These are phyloP conservation scores for Sparidentex hasta DNA, from an alignment of 2,797 vertebrate genomes.

Conservation along the genomic window DNA sequence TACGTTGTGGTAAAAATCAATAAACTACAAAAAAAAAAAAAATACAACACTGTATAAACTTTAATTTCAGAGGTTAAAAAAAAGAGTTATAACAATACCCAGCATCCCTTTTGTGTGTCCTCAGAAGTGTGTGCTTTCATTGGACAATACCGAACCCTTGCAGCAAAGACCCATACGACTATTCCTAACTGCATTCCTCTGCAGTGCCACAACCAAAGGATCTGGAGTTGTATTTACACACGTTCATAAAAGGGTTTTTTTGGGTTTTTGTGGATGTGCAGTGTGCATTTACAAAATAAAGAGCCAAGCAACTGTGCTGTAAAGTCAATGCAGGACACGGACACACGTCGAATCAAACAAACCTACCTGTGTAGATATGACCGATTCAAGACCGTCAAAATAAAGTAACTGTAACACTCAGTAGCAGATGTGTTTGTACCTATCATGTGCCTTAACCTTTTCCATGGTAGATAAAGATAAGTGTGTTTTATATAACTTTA, in stretches of 20 bases:
- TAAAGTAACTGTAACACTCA: conserved; percentile 89
- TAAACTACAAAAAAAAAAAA: conserved; percentile 73
- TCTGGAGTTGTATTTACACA: conserved; percentile 69
- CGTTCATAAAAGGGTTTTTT: conserved; percentile 36
- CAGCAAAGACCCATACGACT: conserved; percentile 64
- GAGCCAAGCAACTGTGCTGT: conserved; percentile 63
- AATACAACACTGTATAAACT: conserved; percentile 76
- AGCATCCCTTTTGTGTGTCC: conserved; percentile 77
- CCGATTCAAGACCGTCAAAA: conserved; percentile 83
- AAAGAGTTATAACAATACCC: conserved; percentile 51
- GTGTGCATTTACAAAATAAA: conserved; percentile 74
- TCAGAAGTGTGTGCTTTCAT: conserved; percentile 79
- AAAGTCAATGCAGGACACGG: conserved; percentile 60
- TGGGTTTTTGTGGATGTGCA: conserved; percentile 63
- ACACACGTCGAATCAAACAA: conserved; percentile 69
- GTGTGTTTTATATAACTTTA: conserved; percentile 90
- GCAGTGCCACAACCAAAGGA: conserved; percentile 85
- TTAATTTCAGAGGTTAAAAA: conserved; percentile 76
- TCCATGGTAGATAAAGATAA: conserved; percentile 92
- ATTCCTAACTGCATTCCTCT: conserved; percentile 73
- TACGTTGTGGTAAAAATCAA: conserved; percentile 82
- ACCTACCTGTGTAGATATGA: conserved; percentile 86
- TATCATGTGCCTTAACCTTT: conserved; percentile 99
- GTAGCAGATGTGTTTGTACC: conserved; percentile 97
- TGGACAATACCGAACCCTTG: conserved; percentile 63